Percentiles rank a stretch among this genome's conserved stretches.
phyloP scores from a whole-genome alignment of 2,113 vertebrate genomes.

The Entosphenus tridentatus region DNA sequence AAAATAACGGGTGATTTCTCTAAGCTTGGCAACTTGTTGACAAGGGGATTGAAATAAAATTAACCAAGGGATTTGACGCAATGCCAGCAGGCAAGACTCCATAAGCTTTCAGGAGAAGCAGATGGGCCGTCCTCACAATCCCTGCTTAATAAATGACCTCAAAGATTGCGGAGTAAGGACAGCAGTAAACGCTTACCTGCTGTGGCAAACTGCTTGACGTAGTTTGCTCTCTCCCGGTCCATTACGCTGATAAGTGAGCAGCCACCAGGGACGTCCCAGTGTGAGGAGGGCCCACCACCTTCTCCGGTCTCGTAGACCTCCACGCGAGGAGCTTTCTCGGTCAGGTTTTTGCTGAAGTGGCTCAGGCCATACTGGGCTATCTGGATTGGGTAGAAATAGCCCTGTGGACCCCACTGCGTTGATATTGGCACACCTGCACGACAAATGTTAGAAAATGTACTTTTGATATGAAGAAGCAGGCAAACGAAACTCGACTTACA shows the following conservation, averaged over 20 bases:
- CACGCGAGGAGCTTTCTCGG: slow-evolving; percentile 52
- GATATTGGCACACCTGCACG: slow-evolving; percentile 63
- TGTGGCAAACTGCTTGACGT: slow-evolving; percentile 51
- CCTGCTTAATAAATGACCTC: too few relatives aligned
- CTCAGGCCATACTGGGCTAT: slow-evolving; percentile 93
- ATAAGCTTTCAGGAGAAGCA: too few relatives aligned
- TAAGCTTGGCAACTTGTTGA: too few relatives aligned
- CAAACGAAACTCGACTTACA: too few relatives aligned
- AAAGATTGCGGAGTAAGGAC: neutral
- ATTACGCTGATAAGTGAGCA: slow-evolving; percentile 34
- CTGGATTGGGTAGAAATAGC: slow-evolving; percentile 98
- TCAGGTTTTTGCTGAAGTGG: slow-evolving; percentile 97
- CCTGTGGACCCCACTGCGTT: slow-evolving; percentile 94
- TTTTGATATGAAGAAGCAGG: too few relatives aligned
- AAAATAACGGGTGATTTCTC: too few relatives aligned
- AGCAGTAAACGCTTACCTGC: slow-evolving; percentile 32
- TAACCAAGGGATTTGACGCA: too few relatives aligned
- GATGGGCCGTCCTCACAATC: too few relatives aligned
- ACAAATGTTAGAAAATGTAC: slow-evolving; percentile 6
- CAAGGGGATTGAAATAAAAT: too few relatives aligned
- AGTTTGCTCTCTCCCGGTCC: slow-evolving; percentile 38
- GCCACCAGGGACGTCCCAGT: slow-evolving; percentile 54
- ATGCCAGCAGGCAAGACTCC: too few relatives aligned
- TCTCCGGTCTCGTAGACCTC: slow-evolving; percentile 65
- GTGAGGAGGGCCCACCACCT: slow-evolving; percentile 21